Percentiles rank a stretch among this genome's conserved stretches.
Evolutionary conservation across 2,888 invertebrate genomes (phyloP).

Genomic region (Tineola bisselliella): DNA sequence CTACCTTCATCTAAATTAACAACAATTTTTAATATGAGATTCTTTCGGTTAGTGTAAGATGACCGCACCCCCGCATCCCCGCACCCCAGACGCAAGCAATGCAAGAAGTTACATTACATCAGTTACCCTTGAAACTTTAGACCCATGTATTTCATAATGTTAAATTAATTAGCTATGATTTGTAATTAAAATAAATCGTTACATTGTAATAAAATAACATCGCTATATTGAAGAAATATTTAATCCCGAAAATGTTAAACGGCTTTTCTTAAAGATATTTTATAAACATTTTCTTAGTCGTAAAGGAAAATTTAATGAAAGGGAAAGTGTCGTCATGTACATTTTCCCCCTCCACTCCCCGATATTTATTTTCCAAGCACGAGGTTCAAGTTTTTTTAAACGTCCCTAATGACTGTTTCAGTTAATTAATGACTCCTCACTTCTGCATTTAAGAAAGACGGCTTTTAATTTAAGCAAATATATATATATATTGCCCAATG

Average conservation of each 20-base stretch:
- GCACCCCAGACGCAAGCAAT: background rate
- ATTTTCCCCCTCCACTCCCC: slow-evolving; percentile 5
- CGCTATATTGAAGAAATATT: background rate
- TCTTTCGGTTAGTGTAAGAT: slow-evolving; percentile 36
- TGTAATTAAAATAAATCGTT: too few species aligned
- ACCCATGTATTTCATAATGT: background rate
- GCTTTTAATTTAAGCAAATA: background rate
- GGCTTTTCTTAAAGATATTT: background rate
- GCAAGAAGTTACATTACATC: background rate
- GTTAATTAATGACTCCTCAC: slow-evolving; percentile 54
- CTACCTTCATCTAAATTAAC: background rate
- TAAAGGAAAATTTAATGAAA: background rate
- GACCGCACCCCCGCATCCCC: slow-evolving; percentile 44
- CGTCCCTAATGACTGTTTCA: slow-evolving; percentile 49
- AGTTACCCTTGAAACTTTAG: background rate
- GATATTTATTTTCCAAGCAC: slow-evolving; percentile 42
- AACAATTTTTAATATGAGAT: slow-evolving; percentile 22
- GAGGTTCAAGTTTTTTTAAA: slow-evolving; percentile 47
- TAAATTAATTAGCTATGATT: too few species aligned
- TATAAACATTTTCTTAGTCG: background rate
- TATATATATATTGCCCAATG: background rate
- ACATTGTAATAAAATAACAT: too few species aligned
- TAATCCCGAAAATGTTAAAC: background rate
- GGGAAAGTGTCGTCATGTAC: slow-evolving; percentile 10
- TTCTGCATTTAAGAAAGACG: slow-evolving; percentile 30